A percentile compares a stretch with the other conserved stretches of the same genome.
These are phyloP conservation scores for Bovichtus diacanthus DNA, from an alignment of 2,797 vertebrate genomes.

Conservation along the genomic window DNA sequence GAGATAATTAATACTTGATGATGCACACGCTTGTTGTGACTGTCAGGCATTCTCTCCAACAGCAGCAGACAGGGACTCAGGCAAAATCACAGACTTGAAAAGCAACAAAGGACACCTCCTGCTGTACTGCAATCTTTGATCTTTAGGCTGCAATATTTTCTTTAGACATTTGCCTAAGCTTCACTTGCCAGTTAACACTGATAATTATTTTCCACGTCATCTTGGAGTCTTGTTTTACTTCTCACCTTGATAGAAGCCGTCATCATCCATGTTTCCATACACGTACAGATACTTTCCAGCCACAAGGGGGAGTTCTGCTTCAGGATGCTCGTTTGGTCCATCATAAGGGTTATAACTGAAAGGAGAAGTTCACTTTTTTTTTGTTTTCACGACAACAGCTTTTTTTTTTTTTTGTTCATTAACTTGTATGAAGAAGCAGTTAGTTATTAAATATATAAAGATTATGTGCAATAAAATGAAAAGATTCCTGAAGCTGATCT, in stretches of 20 bases:
- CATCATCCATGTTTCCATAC: slow-evolving; percentile 98
- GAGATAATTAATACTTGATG: slow-evolving; percentile 26
- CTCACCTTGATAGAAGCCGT: slow-evolving; percentile 98
- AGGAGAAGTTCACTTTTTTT: not conserved
- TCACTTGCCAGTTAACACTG: not conserved
- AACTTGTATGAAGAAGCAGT: not conserved
- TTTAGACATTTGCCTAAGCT: not conserved
- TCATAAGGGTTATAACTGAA: slow-evolving; percentile 97
- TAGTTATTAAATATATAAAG: not conserved
- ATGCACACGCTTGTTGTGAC: slow-evolving; percentile 35
- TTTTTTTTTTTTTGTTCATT: not conserved
- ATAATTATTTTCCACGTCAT: not conserved
- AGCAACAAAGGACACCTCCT: slow-evolving; percentile 16
- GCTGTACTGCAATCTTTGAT: not conserved
- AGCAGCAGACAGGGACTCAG: slow-evolving; percentile 25
- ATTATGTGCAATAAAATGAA: not conserved
- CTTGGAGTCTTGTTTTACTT: not conserved
- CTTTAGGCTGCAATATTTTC: not conserved
- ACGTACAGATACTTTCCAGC: slow-evolving; percentile 98
- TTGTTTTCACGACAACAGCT: not conserved
- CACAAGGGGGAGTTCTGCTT: slow-evolving; percentile 97
- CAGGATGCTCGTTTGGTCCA: slow-evolving; percentile 98
- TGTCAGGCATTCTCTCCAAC: slow-evolving; percentile 19
- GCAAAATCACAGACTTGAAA: slow-evolving; percentile 20
- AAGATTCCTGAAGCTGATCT: not conserved